Percentiles rank a stretch among this genome's conserved stretches.
Conservation (phyloP, 2,113 vertebrate genomes). For the Panthera leo region DNA sequence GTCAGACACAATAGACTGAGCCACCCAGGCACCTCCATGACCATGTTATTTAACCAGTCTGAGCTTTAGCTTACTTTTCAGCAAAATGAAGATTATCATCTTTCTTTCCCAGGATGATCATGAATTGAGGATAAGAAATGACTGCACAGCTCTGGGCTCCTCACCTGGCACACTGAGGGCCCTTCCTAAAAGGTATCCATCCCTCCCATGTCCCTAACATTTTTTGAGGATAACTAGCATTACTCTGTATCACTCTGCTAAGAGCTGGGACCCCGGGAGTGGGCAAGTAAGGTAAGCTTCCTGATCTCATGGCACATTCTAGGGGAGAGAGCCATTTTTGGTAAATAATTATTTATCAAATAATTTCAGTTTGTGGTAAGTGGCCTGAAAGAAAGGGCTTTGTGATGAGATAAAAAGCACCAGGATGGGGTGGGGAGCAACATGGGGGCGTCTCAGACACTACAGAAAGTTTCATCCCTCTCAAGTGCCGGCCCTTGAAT, state of each 20-base stretch:
- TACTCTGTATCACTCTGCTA: not conserved
- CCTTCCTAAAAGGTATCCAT: not conserved
- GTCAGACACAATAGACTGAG: too few relatives aligned
- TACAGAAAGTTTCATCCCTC: not conserved
- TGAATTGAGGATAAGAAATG: not conserved
- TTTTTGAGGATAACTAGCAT: not conserved
- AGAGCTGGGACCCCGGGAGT: not conserved
- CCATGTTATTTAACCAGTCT: not conserved
- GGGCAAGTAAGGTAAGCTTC: not conserved
- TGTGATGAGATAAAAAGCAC: not conserved
- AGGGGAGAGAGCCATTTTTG: not conserved
- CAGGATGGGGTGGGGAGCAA: not conserved
- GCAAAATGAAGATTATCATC: not conserved
- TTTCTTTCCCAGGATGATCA: not conserved
- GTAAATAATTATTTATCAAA: constrained; percentile 28
- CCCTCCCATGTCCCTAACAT: not conserved
- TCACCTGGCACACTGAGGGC: not conserved
- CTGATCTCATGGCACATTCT: not conserved
- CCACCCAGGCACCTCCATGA: too few relatives aligned
- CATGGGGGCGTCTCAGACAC: not conserved
- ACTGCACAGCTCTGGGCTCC: not conserved
- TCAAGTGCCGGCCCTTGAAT: not conserved
- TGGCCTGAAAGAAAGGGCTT: not conserved
- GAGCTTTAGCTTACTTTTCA: not conserved
- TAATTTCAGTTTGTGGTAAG: constrained; percentile 5